Evolutionary conservation across 2,113 vertebrate genomes (phyloP), one percentile per base, ranked within the genome.

Genomic region (Cettia cetti): DNA sequence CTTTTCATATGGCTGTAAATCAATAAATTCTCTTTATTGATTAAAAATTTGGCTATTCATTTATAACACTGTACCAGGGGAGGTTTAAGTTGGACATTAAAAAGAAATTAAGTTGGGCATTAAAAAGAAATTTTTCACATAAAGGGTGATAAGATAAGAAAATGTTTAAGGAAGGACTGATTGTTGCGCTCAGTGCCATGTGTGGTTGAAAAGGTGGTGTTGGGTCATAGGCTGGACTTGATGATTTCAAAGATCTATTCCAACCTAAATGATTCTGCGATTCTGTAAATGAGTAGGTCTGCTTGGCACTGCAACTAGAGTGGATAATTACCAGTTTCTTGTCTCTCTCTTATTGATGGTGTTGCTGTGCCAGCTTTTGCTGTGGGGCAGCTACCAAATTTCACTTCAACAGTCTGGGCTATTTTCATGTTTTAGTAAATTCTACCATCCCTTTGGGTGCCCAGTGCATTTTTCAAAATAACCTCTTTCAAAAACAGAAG

Each of bases 261-360:
- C 24, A 35, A 24, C 10, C 16, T 20, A 50, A 50, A n/a, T 17
- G 13, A 24, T 24, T n/a, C 19, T 17, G 26, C 57, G 35, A 35
- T 31, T 26, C 52, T 50, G 13, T 35, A 50, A 84, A 44, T 0
- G 0, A 27, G 23, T 6, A 49, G 14, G 8, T 57, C 33, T 5
- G 2, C 77, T 82, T 77, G 21, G 8, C 37, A 35, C 31, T 44
- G 35, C 2, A 3, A 42, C 28, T 68, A 0, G 0, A 31, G 31
- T 16, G 44, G 35, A 16, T 68, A 68, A 44, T 76, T 53, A 24
- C 3, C 28, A 20, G 18, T 69, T 82, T 80, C n/a, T 54, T 28
- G 3, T 30, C 9, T 3, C n/a, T 61, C 19, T 72, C 49, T 60
- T 76, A 7, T 33, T 54, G 30, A 16, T 75, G 11, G 10, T 76